Percentiles rank a stretch among this genome's conserved stretches.
Evolutionary conservation across 2,797 vertebrate species (phyloP).

Genomic region (Leucoraja ocellata): DNA sequence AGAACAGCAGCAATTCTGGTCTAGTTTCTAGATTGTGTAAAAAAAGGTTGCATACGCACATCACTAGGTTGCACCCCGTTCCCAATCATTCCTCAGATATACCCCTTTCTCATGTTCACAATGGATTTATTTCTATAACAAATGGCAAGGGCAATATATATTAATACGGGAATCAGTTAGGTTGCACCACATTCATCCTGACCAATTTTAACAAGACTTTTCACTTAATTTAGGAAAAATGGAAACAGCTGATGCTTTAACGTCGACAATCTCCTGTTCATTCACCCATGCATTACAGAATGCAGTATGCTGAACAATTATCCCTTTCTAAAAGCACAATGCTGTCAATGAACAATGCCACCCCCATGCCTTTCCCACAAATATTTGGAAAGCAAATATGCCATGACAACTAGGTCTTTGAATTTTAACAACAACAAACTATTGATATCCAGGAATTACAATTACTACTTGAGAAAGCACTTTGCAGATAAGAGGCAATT

Average conservation of each 20-base stretch:
- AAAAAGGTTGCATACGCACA: background rate
- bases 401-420: background rate
- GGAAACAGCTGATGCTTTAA: background rate
- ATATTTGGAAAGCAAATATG: background rate
- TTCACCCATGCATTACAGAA: background rate
- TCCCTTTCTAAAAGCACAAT: background rate
- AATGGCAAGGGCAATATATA: background rate
- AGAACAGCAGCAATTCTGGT: background rate
- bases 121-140: background rate
- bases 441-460: background rate
- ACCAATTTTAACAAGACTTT: background rate
- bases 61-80: background rate
- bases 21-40: background rate
- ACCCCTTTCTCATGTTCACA: background rate
- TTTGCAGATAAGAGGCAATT: background rate
- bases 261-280: background rate
- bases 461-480: background rate
- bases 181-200: background rate
- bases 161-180: background rate
- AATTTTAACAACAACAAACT: background rate
- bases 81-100: background rate
- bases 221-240: background rate
- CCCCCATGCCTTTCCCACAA: slow-evolving; percentile 2
- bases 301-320: background rate
- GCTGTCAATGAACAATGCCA: background rate